Conservation (phyloP, 2,797 vertebrate genomes). For the Eurystomus glaucurus region DNA sequence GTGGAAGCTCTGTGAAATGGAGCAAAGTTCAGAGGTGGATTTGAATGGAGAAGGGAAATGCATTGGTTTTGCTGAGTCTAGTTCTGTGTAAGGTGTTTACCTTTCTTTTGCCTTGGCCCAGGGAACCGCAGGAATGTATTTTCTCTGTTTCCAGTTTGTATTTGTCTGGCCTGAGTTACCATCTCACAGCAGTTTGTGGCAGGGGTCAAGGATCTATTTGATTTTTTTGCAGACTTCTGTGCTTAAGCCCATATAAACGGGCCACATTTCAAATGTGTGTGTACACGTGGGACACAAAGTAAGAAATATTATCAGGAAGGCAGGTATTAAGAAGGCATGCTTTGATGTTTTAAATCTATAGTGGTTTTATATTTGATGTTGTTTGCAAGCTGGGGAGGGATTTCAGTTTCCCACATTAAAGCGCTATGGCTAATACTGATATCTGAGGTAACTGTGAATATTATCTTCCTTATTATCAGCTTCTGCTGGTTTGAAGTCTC, state of each 20-base stretch:
- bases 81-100: rapidly evolving
- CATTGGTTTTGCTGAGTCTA: background rate
- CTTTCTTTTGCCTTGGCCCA: background rate
- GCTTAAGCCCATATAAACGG: background rate
- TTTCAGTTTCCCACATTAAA: background rate
- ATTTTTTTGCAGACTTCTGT: background rate
- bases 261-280: background rate
- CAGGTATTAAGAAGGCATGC: background rate
- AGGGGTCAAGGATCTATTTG: background rate
- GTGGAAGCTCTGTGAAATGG: background rate
- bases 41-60: background rate
- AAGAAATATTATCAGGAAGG: background rate
- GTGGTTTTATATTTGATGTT: background rate
- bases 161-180: background rate
- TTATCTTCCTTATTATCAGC: background rate
- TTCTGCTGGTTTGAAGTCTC: background rate
- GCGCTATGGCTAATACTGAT: background rate
- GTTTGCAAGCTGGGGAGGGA: background rate
- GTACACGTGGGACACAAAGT: background rate
- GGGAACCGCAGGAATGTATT: background rate
- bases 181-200: background rate
- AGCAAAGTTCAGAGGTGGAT: background rate
- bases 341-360: background rate
- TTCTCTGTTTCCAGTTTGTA: background rate
- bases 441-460: background rate